Evolutionary conservation across 2,888 invertebrate genomes (phyloP), one percentile per base, ranked within the genome.

Genomic region (Dromius quadrimaculatus): DNA sequence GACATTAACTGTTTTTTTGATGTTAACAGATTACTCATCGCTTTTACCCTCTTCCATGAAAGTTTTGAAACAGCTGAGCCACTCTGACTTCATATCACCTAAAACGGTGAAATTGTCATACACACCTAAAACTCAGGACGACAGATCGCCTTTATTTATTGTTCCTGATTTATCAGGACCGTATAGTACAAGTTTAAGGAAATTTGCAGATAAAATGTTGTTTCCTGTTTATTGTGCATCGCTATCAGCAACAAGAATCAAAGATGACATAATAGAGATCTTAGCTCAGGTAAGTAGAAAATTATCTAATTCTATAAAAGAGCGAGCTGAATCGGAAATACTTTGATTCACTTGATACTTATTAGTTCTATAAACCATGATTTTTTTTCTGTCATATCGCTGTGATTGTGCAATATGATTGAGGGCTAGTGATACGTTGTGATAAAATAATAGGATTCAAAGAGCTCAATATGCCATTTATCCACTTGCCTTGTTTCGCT

Each of bases 221-320:
- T 78, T 81, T 71, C 83, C 83, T 0, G 79, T 80, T 0, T 83
- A 80, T 74, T 80, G 80, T 65, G 81, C 81, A 1, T 78, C 80
- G 13, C 74, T 81, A 13, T 74, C 81, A 23, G 80, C 82, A 8
- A 13, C 2, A 2, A 23, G 2, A n/a, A n/a, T 34, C 22, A 4
- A 19, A 2, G 22, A 54, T 15, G 38, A 41, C 2, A 17, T 32
- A 13, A 11, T 13, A 2, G 28, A 6, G 4, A 6, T 8, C 28
- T 54, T 45, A 20, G 45, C 45, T 8, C 1, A 41, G 15, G 41
- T 41, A 41, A 41, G 28, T 5, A 8, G 8, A 41, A 11, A n/a
- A n/a, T n/a, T n/a, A n/a, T n/a, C n/a, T n/a, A n/a, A n/a, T n/a
- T n/a, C n/a, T n/a, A n/a, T n/a, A n/a, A n/a, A n/a, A n/a, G n/a